Evolutionary conservation across 1,140 invertebrate species (phyloP), one percentile per base, ranked within the genome.

Genomic region (Calliphora vicina): DNA sequence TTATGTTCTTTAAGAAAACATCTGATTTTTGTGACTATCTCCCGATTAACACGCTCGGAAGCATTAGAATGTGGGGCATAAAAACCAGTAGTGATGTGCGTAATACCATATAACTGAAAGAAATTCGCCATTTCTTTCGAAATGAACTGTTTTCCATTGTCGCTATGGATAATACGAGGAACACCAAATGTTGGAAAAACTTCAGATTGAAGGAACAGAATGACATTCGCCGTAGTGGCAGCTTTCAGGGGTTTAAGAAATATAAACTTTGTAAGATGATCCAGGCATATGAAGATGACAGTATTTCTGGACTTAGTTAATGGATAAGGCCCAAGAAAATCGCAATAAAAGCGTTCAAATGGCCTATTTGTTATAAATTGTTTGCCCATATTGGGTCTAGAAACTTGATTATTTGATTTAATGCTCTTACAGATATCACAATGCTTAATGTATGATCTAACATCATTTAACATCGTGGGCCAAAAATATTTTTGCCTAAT

Each of bases 11-110:
- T 50, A 23, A 80, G 35, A 23, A 45, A 80, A 80, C 13, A 35
- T 35, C 72, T 27, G 17, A 74, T 74, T 29, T 74, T 74, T 2
- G 72, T 35, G n/a, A 42, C 29, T 35, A 74, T 74, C 27, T 74
- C 72, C 9, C 72, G 27, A 29, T 74, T 74, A 13, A 35, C 72
- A 15, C 72, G 72, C 29, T 74, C 72, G 15, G 72, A 27, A 17
- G 72, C 72, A n/a, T 74, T 74, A 13, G 72, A 27, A 35, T 74
- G 72, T n/a, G 72, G 72, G 0, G 72, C 27, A 29, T 74, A 74
- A 3, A 74, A 23, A 1, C 72, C 72, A 27, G 71, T 72, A 6
- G 26, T 27, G n/a, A 74, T 29, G 20, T 74, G 72, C 6, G 13
- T 74, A 35, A 74, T 26, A n/a, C 72, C 72, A n/a, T 13, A 74